Evolutionary conservation across 2,797 vertebrate genomes (phyloP).

Genomic region (Rhinella marina): DNA sequence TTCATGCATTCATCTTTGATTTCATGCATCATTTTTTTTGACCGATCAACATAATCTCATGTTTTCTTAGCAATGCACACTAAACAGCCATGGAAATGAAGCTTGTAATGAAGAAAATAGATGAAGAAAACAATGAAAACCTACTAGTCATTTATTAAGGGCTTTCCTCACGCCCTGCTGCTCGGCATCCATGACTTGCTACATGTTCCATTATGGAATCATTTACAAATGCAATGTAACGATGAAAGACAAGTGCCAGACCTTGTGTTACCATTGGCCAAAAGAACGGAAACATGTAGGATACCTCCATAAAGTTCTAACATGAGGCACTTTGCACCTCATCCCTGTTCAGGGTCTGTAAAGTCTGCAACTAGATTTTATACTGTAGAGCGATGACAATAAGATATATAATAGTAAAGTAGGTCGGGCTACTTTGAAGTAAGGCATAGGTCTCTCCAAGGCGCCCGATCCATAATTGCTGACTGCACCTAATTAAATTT

Average conservation of each 20-base stretch:
- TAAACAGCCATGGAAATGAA: background rate
- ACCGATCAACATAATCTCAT: background rate
- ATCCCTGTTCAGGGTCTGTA: too few relatives aligned
- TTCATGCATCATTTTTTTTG: background rate
- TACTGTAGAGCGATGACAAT: background rate
- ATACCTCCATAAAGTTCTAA: background rate
- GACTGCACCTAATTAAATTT: conserved; percentile 34
- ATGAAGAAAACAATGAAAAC: background rate
- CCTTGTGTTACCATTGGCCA: conserved; percentile 14
- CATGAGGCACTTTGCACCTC: background rate
- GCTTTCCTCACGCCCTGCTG: conserved; percentile 22
- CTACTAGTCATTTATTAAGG: background rate
- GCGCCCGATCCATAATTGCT: background rate
- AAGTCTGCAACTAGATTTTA: background rate
- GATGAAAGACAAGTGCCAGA: background rate
- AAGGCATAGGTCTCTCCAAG: background rate
- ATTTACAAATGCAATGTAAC: background rate
- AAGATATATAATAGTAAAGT: background rate
- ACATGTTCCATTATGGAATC: conserved; percentile 27
- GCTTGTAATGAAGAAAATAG: background rate
- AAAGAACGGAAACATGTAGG: background rate
- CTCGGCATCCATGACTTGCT: background rate
- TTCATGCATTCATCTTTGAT: background rate
- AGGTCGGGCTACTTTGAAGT: background rate
- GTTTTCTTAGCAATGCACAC: background rate